These are phyloP conservation scores for Galerucella calmariensis DNA, from an alignment of 2,888 invertebrate genomes.

Conservation along the genomic window DNA sequence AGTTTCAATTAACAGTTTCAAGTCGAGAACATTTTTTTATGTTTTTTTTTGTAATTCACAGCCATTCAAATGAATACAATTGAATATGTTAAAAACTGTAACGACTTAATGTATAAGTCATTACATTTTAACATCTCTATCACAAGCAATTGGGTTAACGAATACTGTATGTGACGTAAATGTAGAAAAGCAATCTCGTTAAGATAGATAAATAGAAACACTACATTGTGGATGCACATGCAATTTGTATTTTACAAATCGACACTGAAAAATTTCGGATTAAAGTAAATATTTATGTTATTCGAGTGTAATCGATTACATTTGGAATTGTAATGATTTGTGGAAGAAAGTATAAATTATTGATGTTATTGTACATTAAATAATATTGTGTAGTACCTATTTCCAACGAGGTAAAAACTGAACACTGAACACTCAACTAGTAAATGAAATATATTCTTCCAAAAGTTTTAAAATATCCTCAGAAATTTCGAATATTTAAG, in stretches of 20 bases:
- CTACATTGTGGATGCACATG: slow-evolving; percentile 18
- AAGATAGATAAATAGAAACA: slow-evolving; percentile 19
- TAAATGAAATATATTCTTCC: no score
- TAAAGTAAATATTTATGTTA: slow-evolving; percentile 3
- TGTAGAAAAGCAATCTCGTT: slow-evolving; percentile 24
- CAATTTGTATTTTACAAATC: no score
- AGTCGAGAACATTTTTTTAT: neutral
- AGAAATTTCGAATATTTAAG: no score
- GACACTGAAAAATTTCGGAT: no score
- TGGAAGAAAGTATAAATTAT: neutral
- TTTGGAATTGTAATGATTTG: neutral
- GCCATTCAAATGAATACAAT: no score
- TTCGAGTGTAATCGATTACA: slow-evolving; percentile 11
- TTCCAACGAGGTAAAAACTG: no score
- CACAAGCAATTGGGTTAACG: slow-evolving; percentile 24
- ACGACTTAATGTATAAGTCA: slow-evolving; percentile 9
- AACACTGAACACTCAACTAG: no score
- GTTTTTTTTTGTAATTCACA: neutral
- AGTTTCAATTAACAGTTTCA: no score
- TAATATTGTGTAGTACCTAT: neutral
- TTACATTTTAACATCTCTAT: slow-evolving; percentile 7
- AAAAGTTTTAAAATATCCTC: no score
- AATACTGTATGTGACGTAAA: slow-evolving; percentile 20
- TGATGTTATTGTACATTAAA: neutral
- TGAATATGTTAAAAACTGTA: no score